A percentile compares a stretch with the other conserved stretches of the same genome.
Evolutionary conservation across 2,888 invertebrate genomes (phyloP).

Genomic region (Onthophagus sagittarius): DNA sequence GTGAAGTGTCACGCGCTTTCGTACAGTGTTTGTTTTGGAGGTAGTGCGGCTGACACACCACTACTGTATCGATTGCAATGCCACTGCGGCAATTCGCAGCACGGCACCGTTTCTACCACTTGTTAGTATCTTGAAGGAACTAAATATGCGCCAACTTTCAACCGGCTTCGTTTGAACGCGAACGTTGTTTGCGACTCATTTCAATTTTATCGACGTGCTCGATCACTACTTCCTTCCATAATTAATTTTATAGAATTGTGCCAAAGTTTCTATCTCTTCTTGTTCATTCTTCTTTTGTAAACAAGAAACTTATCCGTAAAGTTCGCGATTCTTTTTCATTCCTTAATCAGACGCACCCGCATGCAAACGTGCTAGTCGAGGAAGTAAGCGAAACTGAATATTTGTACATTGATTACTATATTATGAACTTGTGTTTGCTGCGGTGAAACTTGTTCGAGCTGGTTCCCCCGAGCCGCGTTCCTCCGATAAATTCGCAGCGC

Average conservation of each 20-base stretch:
- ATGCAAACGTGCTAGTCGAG: background rate
- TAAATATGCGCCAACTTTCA: background rate
- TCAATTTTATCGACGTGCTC: background rate
- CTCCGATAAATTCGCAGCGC: background rate
- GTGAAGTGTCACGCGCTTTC: background rate
- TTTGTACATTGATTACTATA: conserved; percentile 16
- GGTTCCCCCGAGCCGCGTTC: background rate
- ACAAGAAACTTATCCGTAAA: background rate
- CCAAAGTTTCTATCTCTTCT: background rate
- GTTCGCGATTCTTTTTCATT: background rate
- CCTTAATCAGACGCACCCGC: background rate
- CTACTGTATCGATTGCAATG: background rate
- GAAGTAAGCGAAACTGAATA: conserved; percentile 1
- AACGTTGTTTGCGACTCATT: background rate
- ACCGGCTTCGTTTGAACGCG: background rate
- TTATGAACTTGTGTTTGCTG: conserved; percentile 15
- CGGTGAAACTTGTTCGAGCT: conserved; percentile 9
- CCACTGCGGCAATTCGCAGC: background rate
- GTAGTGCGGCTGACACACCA: background rate
- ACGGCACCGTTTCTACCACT: background rate
- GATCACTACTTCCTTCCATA: background rate
- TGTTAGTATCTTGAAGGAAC: background rate
- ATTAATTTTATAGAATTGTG: background rate
- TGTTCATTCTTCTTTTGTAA: background rate
- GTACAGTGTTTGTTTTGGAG: background rate